phyloP scores from a whole-genome alignment of 2,113 vertebrate genomes.

The Oryzias melastigma region DNA sequence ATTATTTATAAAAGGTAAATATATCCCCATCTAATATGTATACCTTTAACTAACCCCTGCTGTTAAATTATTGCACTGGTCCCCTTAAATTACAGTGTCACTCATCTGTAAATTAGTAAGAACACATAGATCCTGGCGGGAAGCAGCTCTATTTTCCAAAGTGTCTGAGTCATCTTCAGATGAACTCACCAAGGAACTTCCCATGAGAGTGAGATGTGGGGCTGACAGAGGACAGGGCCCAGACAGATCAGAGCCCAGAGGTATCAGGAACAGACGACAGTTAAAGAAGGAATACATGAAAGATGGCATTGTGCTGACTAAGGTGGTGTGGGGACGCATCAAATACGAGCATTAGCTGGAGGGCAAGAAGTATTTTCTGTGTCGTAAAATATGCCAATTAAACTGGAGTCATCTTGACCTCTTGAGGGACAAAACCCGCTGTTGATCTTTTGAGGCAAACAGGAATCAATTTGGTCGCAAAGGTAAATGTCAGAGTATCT shows the following conservation, averaged over 20 bases:
- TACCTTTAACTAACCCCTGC: no score
- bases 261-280: slow-evolving; percentile 6
- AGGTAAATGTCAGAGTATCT: slow-evolving; percentile 32
- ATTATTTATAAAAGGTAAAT: no score
- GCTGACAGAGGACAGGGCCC: slow-evolving; percentile 7
- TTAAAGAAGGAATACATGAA: slow-evolving; percentile 10
- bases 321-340: slow-evolving; percentile 32
- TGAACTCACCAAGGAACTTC: not conserved
- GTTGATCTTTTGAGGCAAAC: slow-evolving; percentile 33
- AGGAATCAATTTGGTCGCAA: slow-evolving; percentile 20
- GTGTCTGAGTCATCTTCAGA: slow-evolving; percentile 4
- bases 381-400: slow-evolving; percentile 41
- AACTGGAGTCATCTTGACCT: slow-evolving; percentile 13
- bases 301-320: slow-evolving; percentile 32
- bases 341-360: slow-evolving; percentile 31
- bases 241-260: slow-evolving; percentile 20
- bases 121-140: no score
- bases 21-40: no score
- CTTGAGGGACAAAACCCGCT: slow-evolving; percentile 14
- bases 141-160: slow-evolving; percentile 10
- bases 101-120: not conserved
- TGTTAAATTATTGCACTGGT: no score
- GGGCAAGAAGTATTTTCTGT: slow-evolving; percentile 25
- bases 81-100: not conserved
- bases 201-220: slow-evolving; percentile 11